Base-by-base conservation (phyloP, 2,113 vertebrate species). In the Aspiorhynchus laticeps region DNA sequence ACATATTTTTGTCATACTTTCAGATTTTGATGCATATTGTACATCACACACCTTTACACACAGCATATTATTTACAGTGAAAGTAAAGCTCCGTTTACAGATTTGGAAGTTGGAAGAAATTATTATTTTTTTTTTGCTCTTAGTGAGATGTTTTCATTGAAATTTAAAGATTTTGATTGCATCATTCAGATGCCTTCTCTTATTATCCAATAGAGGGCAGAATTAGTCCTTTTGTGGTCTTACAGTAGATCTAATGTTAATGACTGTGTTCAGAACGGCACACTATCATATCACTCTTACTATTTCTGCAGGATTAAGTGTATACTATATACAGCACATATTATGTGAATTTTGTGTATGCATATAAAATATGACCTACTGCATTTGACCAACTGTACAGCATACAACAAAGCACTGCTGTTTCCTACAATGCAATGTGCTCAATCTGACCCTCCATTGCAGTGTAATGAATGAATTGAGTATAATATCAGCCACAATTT, bases 161-260 rank as follows among this genome's bases (percentile, higher is more conserved):
- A 36, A 71, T 71, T 5, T 71, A 21, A 21, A 38, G 17, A 17
- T 69, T 69, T 33, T 19, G 7, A 69, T 33, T 19, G 24, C 11
- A 21, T 41, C 65, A 7, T 51, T 24, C 6, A 65, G 9, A 41
- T 53, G 14, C n/a, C 28, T 61, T 7, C n/a, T 53, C 41, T 65
- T 11, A 33, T 26, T 17, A 5, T 21, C 89, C 90, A 88, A 83
- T 33, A 56, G 91, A 88, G 89, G 91, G 91, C 91, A 90, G 91
- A 87, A 36, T 84, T 79, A 10, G 19, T 87, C 67, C 51, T 28
- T 6, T 63, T 48, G 77, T 69, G 69, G 19, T 51, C 75, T 79
- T 17, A 14, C 11, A 12, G 46, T 26, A 65, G 61, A 11, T 63
- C 61, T 12, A n/a, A 43, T 46, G 38, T 46, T 75, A 43, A 26